phyloP scores from a whole-genome alignment of 2,113 vertebrate species.

The rat (Rattus norvegicus) region GRCr8 NC_086019.1:49954501-49955000 shows the following conservation, averaged over 20 bases:
- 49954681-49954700: background rate
- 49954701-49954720: background rate
- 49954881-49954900: background rate
- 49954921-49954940: background rate
- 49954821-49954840: background rate
- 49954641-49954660: background rate
- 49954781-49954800: background rate
- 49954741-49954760: background rate
- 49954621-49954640: background rate
- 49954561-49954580: background rate
- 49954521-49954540: background rate
- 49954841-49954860: background rate
- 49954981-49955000: background rate
- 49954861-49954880: background rate
- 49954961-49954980: background rate
- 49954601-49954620: background rate
- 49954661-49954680: fast-evolving
- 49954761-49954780: background rate
- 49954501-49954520: background rate
- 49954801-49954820: background rate
- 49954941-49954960: background rate
- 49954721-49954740: too few species aligned
- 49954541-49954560: constrained; percentile 1
- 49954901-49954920: background rate
- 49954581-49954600: constrained; percentile 15